Evolutionary conservation across 1,140 invertebrate genomes (phyloP), one percentile per base, ranked within the genome.

Genomic region (Ephestia elutella): DNA sequence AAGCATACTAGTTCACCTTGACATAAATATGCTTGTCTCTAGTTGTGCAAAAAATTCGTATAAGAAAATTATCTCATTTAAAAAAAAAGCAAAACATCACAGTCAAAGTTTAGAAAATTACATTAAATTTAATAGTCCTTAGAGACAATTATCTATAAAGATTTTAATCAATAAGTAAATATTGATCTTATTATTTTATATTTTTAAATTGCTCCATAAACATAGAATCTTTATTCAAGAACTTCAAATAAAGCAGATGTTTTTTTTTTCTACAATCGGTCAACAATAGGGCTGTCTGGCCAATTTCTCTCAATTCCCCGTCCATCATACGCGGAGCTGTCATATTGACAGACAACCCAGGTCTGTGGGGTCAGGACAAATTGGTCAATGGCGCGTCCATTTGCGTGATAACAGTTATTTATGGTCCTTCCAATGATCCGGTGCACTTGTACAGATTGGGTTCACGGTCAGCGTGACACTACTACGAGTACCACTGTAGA

Each of bases 361-460:
- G n/a, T 55, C 62, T 65, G 61, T 75, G 70, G 71, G 82, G 76
- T 82, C 82, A 78, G 19, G 50, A 49, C 78, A 66, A 73, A 73
- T 70, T 82, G 82, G 82, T 81, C 72, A 74, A 68, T 78, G 73
- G 73, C 66, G 73, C 68, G 70, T 73, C 64, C 71, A 56, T 57
- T 65, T 65, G 67, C 70, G 73, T 78, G 82, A 82, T 84, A 86
- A 87, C 75, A 85, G 81, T 80, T 73, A 86, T 87, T 87, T 84
- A 86, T 84, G 75, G 73, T 60, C 64, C 58, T 54, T 65, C 66
- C 71, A 68, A 71, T 80, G 78, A 80, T 76, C 71, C 75, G 77
- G 80, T 87, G 84, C 81, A 85, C 82, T 87, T 82, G 75, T 59
- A 70, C 70, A 73, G 65, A 86, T 86, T 87, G 80, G 65, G 82